phyloP scores from a whole-genome alignment of 2,113 vertebrate genomes.

The Collichthys lucidus region DNA sequence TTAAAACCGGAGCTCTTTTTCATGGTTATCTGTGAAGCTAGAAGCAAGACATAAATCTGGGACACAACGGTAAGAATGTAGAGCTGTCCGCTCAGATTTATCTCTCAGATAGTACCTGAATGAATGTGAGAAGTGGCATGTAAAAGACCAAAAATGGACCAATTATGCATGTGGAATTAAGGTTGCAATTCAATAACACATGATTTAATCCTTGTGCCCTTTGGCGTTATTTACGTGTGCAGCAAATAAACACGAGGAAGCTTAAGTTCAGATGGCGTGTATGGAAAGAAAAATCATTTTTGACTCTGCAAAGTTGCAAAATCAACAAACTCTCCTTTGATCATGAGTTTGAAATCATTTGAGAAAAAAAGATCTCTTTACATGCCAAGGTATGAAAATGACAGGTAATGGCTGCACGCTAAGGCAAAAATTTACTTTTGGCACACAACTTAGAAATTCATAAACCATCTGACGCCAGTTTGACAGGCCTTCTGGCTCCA shows the following conservation, averaged over 20 bases:
- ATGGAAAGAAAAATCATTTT: slow-evolving; percentile 42
- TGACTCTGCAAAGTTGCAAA: slow-evolving; percentile 39
- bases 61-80: slow-evolving; percentile 14
- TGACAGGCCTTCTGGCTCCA: slow-evolving; percentile 74
- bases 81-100: slow-evolving; percentile 13
- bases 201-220: slow-evolving; percentile 10
- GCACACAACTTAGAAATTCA: slow-evolving; percentile 64
- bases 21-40: slow-evolving; percentile 31
- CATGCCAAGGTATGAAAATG: slow-evolving; percentile 57
- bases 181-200: slow-evolving; percentile 22
- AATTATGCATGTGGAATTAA: slow-evolving; percentile 15
- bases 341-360: slow-evolving; percentile 44
- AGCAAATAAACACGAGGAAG: slow-evolving; percentile 33
- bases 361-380: slow-evolving; percentile 26
- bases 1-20: slow-evolving; percentile 32
- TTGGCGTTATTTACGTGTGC: not conserved
- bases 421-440: slow-evolving; percentile 74
- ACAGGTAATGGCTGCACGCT: slow-evolving; percentile 68
- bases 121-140: slow-evolving; percentile 18
- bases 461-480: slow-evolving; percentile 74
- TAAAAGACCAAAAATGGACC: slow-evolving; percentile 4
- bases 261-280: slow-evolving; percentile 14
- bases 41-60: slow-evolving; percentile 34
- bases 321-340: slow-evolving; percentile 53
- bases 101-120: slow-evolving; percentile 32